phyloP scores from a whole-genome alignment of 2,888 invertebrate genomes.

The Salticus scenicus region DNA sequence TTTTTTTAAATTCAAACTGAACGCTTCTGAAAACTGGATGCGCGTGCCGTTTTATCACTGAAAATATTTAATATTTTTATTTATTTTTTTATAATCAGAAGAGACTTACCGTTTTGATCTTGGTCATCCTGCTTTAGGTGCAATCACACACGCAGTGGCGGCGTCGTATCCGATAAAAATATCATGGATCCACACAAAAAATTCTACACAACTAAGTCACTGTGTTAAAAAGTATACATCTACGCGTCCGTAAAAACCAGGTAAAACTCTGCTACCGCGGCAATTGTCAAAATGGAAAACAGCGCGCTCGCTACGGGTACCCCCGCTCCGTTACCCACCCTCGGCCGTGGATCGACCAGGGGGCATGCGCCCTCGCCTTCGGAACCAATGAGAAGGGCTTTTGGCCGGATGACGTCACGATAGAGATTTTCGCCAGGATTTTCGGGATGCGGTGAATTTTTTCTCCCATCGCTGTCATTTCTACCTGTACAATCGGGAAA shows the following conservation, averaged over 20 bases:
- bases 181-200: conserved; percentile 19
- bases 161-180: conserved; percentile 26
- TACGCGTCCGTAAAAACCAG: conserved; percentile 7
- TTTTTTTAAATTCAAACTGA: no score
- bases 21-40: no score
- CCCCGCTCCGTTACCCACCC: background rate
- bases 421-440: conserved; percentile 19
- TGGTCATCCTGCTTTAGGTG: conserved; percentile 1
- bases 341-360: background rate
- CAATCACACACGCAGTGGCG: background rate
- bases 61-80: no score
- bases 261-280: conserved; percentile 2
- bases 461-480: background rate
- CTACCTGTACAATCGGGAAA: conserved; percentile 19
- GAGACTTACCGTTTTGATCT: conserved; percentile 19
- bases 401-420: conserved; percentile 17
- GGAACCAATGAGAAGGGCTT: conserved; percentile 7
- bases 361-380: conserved; percentile 22
- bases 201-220: background rate
- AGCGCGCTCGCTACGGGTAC: conserved; percentile 11
- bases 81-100: no score
- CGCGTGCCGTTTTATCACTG: no score
- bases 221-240: background rate
- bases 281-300: conserved; percentile 38
- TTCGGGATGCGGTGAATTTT: background rate